Conservation (phyloP, 30 jellyfish, hydroid and myxozoan species). For the Hydra vulgaris region DNA sequence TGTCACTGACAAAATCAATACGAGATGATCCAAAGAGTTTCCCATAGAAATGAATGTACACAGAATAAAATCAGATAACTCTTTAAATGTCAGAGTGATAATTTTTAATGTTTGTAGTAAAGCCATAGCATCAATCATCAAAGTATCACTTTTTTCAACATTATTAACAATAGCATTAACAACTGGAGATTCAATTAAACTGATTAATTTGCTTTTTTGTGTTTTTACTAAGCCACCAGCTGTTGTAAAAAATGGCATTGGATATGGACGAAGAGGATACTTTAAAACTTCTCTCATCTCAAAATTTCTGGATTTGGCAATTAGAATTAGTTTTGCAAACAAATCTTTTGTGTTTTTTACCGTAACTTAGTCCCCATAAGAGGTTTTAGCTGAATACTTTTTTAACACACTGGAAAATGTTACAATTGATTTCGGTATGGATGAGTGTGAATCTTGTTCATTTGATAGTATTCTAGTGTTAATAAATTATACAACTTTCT, state of each 20-base stretch:
- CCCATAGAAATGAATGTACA: constrained; percentile 8
- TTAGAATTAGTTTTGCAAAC: constrained; percentile 40
- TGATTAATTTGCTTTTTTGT: background rate
- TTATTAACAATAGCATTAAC: too few relatives aligned
- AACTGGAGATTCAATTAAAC: constrained; percentile 17
- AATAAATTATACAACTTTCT: too few relatives aligned
- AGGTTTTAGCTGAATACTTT: background rate
- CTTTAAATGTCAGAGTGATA: too few relatives aligned
- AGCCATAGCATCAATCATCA: constrained; percentile 50
- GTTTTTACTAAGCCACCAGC: too few relatives aligned
- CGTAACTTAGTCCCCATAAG: constrained; percentile 8
- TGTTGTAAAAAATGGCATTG: too few relatives aligned
- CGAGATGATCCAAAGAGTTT: constrained; percentile 2
- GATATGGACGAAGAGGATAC: too few relatives aligned
- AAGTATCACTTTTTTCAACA: background rate
- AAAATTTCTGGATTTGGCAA: constrained; percentile 30
- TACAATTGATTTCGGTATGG: constrained; percentile 1
- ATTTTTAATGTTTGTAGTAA: too few relatives aligned
- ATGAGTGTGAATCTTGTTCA: constrained; percentile 1
- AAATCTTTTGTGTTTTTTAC: too few relatives aligned
- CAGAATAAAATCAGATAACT: constrained; percentile 23
- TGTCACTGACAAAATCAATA: constrained; percentile 51
- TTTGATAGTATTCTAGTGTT: background rate
- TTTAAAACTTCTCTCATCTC: too few relatives aligned
- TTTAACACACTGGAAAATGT: constrained; percentile 2